A percentile compares a stretch with the other conserved stretches of the same genome.
phyloP scores from a whole-genome alignment of 2,113 vertebrate species.

The Catharus bicknelli region DNA sequence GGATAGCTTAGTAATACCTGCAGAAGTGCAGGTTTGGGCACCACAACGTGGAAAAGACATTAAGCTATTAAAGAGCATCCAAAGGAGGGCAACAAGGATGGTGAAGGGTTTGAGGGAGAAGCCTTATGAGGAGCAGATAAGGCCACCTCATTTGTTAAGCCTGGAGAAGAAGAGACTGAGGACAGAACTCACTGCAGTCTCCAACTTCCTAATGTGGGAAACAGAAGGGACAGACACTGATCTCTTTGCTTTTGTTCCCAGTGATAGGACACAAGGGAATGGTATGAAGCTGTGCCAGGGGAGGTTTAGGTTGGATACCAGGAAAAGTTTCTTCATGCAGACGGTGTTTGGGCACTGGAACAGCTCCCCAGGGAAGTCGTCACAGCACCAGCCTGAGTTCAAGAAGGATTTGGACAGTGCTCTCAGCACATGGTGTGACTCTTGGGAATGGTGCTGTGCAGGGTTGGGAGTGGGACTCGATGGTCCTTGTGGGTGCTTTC shows the following conservation, averaged over 20 bases:
- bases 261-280: background rate
- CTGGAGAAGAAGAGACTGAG: background rate
- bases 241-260: background rate
- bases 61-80: background rate
- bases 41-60: background rate
- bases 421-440: background rate
- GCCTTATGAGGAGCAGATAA: background rate
- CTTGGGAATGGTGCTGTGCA: background rate
- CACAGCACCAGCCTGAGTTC: background rate
- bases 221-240: background rate
- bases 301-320: background rate
- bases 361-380: background rate
- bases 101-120: background rate
- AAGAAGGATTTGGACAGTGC: background rate
- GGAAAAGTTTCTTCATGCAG: background rate
- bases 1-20: too few species aligned
- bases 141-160: background rate
- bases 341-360: background rate
- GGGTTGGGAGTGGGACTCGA: rapidly evolving
- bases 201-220: too few species aligned
- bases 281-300: background rate
- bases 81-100: background rate
- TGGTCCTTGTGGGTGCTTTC: background rate
- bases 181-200: background rate
- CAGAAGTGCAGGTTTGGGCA: background rate